Evolutionary conservation across 1,140 invertebrate species (phyloP).

Genomic region (Aradophagus sp.): DNA sequence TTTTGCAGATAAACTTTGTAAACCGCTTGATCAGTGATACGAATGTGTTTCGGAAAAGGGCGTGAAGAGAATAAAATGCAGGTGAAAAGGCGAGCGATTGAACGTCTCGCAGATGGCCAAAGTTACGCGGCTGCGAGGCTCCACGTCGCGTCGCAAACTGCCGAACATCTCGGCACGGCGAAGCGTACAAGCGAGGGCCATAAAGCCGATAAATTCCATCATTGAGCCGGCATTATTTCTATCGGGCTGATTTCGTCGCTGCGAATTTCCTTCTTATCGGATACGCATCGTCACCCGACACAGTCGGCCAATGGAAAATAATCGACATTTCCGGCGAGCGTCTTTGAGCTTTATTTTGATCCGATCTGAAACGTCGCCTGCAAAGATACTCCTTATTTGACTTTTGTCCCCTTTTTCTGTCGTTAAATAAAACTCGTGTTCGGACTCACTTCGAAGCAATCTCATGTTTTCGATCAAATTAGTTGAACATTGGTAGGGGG

Average conservation of each 20-base stretch:
- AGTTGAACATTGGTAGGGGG: too few relatives aligned
- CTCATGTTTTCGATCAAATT: too few relatives aligned
- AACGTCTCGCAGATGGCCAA: conserved; percentile 20
- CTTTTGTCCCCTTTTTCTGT: too few relatives aligned
- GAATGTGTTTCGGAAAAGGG: too few relatives aligned
- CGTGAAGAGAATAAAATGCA: conserved; percentile 3
- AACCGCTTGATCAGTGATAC: too few relatives aligned
- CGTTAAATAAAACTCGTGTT: too few relatives aligned
- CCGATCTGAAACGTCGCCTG: too few relatives aligned
- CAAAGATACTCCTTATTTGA: too few relatives aligned
- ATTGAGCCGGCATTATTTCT: conserved; percentile 41
- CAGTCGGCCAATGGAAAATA: conserved; percentile 46
- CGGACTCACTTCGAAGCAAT: too few relatives aligned
- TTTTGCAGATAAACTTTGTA: too few relatives aligned
- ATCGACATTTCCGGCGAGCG: conserved; percentile 27
- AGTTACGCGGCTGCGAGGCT: conserved; percentile 30
- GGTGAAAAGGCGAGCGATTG: background rate
- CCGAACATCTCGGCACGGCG: conserved; percentile 21
- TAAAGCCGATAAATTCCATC: conserved; percentile 49
- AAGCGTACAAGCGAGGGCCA: conserved; percentile 21
- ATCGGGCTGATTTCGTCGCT: conserved; percentile 31
- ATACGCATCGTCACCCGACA: conserved; percentile 31
- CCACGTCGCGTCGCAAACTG: conserved; percentile 19
- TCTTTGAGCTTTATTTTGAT: too few relatives aligned
- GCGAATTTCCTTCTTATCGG: conserved; percentile 47